Conservation (phyloP, 2,113 vertebrate species). For the Oncorhynchus clarkii region DNA sequence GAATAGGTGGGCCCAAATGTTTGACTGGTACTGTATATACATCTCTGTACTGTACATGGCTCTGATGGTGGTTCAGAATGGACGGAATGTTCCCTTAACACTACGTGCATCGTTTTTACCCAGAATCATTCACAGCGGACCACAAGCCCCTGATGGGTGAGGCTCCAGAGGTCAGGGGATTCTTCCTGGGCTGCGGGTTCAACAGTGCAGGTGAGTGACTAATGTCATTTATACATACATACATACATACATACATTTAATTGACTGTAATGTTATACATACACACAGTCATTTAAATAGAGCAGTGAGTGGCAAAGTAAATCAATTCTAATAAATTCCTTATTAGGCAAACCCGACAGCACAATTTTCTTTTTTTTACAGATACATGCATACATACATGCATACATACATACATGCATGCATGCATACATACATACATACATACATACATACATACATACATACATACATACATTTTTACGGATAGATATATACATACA, state of each 20-base stretch:
- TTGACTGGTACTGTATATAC: too few species aligned
- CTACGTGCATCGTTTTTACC: background rate
- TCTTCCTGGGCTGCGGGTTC: constrained; percentile 96
- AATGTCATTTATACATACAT: too few species aligned
- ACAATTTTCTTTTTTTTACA: too few species aligned
- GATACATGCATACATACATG: too few species aligned
- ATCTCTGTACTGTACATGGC: too few species aligned
- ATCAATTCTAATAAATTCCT: too few species aligned
- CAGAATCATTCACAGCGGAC: constrained; percentile 95
- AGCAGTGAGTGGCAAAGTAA: too few species aligned
- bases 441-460: background rate
- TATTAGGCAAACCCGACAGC: too few species aligned
- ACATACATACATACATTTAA: background rate
- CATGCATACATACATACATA: background rate
- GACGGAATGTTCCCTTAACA: too few species aligned
- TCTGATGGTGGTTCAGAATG: too few species aligned
- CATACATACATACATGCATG: too few species aligned
- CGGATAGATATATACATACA: constrained; percentile 7
- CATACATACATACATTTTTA: background rate
- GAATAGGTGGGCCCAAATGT: too few species aligned
- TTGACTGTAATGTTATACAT: background rate
- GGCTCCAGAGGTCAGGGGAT: constrained; percentile 89
- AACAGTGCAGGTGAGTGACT: constrained; percentile 89
- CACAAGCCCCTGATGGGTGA: constrained; percentile 97
- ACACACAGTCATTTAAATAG: background rate